Evolutionary conservation across 2,113 vertebrate genomes (phyloP), one percentile per base, ranked within the genome.

Genomic region (Austrofundulus limnaeus): DNA sequence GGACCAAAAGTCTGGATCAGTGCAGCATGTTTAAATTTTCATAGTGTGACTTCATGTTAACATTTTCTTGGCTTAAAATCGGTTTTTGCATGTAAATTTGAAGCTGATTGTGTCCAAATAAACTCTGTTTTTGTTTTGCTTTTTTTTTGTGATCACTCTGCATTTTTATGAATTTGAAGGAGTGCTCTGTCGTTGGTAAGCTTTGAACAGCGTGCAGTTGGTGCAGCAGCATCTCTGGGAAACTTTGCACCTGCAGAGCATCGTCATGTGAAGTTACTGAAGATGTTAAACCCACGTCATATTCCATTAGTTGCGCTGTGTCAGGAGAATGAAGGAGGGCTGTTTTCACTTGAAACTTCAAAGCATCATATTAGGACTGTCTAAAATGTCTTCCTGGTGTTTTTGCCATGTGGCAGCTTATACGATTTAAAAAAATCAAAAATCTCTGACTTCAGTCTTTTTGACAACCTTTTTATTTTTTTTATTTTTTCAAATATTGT

Each of bases 241-340:
- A 67, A 61, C 57, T 56, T 61, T 45, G 43, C 24, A 55, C 25
- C 45, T 50, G 60, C 66, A 66, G 39, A 70, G 43, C 56, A 65
- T n/a, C 47, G 59, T 46, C 52, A 14, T 53, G 45, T 51, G 14
- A 43, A 25, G 21, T 39, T 24, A 39, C 4, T 2, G 10, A 25
- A 21, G 15, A 21, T n/a, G 13, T 54, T 37, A 52, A 17, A 21
- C 38, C 53, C 42, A 38, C 19, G 52, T 9, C 38, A 28, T 11
- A 25, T 62, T 39, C 31, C 38, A 45, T 48, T 14, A 31, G 20
- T 11, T 45, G 9, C 48, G 24, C 6, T 50, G 15, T 7, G 11
- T 56, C 2, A 24, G 8, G 23, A 6, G 43, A 48, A 39, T 16
- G 48, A 60, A 42, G 11, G 2, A 58, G 12, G 13, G 14, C 3